These are phyloP conservation scores for Anhinga rufa DNA, from an alignment of 2,113 vertebrate species.

Conservation along the genomic window DNA sequence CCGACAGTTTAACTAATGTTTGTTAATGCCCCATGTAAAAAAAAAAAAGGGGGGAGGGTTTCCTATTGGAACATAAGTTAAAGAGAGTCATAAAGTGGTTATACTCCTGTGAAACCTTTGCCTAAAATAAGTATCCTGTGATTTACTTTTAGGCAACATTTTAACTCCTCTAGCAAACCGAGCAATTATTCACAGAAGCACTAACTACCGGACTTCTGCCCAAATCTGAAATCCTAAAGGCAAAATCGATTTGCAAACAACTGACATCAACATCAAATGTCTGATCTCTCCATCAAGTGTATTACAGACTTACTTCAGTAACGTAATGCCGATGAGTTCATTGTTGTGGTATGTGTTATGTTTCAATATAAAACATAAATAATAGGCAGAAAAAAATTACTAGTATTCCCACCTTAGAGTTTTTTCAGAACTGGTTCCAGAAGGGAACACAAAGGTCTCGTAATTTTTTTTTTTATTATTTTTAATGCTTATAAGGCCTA, in stretches of 20 bases:
- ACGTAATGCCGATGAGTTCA: background rate
- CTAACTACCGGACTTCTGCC: background rate
- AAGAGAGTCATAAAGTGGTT: background rate
- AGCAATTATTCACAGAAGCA: background rate
- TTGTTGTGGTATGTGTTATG: background rate
- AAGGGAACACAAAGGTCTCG: background rate
- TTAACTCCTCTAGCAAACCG: background rate
- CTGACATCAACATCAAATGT: background rate
- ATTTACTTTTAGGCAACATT: background rate
- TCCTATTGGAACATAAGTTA: background rate
- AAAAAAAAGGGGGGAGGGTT: rapidly evolving
- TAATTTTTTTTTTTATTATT: background rate
- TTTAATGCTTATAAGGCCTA: background rate
- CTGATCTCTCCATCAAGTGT: background rate
- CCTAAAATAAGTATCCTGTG: background rate
- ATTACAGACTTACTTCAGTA: background rate
- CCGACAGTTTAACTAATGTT: background rate
- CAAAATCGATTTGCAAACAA: background rate
- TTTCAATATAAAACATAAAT: background rate
- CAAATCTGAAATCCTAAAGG: background rate
- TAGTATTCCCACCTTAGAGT: background rate
- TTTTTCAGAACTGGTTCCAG: background rate
- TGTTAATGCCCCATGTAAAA: background rate
- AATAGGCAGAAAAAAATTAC: background rate
- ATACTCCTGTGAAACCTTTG: background rate